Evolutionary conservation across 2,113 vertebrate genomes (phyloP), one percentile per base, ranked within the genome.

Genomic region (Dipodomys merriami): DNA sequence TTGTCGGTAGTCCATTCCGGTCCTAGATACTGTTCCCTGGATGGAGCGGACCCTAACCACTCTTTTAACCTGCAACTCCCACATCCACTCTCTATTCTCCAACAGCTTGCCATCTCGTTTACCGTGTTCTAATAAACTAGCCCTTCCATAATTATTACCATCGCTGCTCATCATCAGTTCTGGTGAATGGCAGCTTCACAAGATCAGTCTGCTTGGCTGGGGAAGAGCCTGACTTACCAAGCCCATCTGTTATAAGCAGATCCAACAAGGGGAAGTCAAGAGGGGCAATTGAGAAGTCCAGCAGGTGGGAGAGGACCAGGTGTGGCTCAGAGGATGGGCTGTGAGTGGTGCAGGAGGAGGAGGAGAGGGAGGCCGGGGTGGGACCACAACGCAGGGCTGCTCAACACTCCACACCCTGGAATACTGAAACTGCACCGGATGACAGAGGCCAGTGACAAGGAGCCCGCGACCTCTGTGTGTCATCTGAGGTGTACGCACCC

Each of bases 341-440:
- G 5, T 2, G 7, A 7, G 20, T 9, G 13, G 49, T 20, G n/a
- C 23, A n/a, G 3, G 3, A 6, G 13, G 15, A 6, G 13, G 15
- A 68, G n/a, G 35, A 64, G 19, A 35, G 23, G 2, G 7, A n/a
- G 23, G n/a, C 2, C 2, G n/a, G 39, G 7, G 39, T 44, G 13
- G 13, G 29, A 22, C 8, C 6, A 33, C 7, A 22, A n/a, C 35
- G 79, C 29, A 25, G 49, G 72, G 72, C 35, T 88, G 46, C 18
- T 46, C 33, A 67, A 65, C 1, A 53, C 65, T 57, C 27, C 19
- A 18, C 9, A 65, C 1, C 30, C 8, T 20, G 68, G 60, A 44
- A 13, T n/a, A 68, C 9, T 23, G 22, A 60, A 60, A 39, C 7
- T 27, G 33, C 25, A 29, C 23, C 9, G 35, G 53, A 65, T 13